Percentiles rank a stretch among this genome's conserved stretches.
Evolutionary conservation across 1,140 invertebrate species (phyloP).

Genomic region (Semibalanus balanoides): DNA sequence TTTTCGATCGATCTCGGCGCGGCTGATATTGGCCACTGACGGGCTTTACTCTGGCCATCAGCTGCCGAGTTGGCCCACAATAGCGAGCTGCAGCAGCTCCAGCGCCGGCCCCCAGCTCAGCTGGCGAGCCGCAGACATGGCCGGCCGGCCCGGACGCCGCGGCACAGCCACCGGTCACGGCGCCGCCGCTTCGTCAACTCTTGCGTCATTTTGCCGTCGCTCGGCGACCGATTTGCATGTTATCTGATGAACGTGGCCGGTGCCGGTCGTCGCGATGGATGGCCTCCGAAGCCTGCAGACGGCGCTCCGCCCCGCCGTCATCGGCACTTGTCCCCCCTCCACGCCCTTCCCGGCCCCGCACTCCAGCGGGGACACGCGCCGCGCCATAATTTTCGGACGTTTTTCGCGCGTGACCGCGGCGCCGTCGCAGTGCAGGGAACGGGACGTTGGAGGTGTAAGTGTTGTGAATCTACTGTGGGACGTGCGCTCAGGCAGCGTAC

Average conservation of each 20-base stretch:
- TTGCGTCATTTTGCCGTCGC: background rate
- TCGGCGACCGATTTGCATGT: background rate
- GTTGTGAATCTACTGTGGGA: background rate
- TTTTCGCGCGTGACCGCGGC: background rate
- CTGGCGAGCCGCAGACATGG: no score
- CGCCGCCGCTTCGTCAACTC: background rate
- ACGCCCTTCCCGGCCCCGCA: no score
- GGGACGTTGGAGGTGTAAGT: no score
- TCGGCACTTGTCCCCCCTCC: background rate
- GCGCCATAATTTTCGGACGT: background rate
- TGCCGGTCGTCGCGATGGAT: background rate
- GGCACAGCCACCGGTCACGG: no score
- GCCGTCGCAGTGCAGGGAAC: no score
- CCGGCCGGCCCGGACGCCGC: no score
- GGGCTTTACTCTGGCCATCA: background rate
- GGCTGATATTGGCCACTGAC: background rate
- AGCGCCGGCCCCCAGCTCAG: no score
- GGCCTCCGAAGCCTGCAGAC: background rate
- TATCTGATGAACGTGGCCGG: background rate
- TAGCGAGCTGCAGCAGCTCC: no score
- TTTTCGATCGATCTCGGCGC: background rate
- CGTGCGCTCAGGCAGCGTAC: no score
- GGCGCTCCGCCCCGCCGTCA: no score
- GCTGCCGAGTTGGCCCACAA: background rate
- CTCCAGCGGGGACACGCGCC: background rate